A percentile compares a stretch with the other conserved stretches of the same genome.
Evolutionary conservation across 2,797 vertebrate species (phyloP).

Genomic region (Mallotus villosus): DNA sequence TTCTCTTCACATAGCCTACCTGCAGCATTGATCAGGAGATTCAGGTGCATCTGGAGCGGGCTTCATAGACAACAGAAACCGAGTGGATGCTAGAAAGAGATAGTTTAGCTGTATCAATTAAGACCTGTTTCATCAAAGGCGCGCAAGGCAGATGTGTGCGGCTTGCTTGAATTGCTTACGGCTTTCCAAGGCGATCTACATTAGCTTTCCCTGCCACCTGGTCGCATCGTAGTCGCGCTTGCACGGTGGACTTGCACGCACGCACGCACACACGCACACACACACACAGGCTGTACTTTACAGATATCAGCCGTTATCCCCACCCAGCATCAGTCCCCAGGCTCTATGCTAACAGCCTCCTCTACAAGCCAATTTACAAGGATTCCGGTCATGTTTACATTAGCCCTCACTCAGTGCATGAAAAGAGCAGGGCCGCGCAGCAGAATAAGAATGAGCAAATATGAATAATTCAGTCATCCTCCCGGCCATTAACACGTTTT

Average conservation of each 20-base stretch:
- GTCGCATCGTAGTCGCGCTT: constrained; percentile 73
- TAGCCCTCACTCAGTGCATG: constrained; percentile 99
- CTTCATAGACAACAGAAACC: not conserved
- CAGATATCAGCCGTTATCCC: constrained; percentile 94
- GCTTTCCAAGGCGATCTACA: constrained; percentile 77
- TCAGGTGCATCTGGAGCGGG: not conserved
- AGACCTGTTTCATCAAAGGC: constrained; percentile 30
- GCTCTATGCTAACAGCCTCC: constrained; percentile 99
- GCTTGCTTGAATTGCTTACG: constrained; percentile 44
- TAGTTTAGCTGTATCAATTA: constrained; percentile 49
- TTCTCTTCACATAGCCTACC: constrained; percentile 16
- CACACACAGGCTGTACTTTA: constrained; percentile 87
- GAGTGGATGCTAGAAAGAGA: not conserved
- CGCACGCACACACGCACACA: constrained; percentile 34
- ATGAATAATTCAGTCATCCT: constrained; percentile 99
- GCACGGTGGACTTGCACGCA: constrained; percentile 18
- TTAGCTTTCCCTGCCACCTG: constrained; percentile 86
- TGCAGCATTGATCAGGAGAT: constrained; percentile 19
- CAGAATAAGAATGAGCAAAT: constrained; percentile 99
- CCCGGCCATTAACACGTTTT: constrained; percentile 99
- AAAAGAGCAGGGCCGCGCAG: constrained; percentile 87
- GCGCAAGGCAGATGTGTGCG: constrained; percentile 38
- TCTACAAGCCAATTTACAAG: constrained; percentile 99
- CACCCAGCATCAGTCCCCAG: constrained; percentile 95
- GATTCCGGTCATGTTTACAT: constrained; percentile 99